phyloP scores from a whole-genome alignment of 2,113 vertebrate genomes.

The Dicentrarchus labrax region DNA sequence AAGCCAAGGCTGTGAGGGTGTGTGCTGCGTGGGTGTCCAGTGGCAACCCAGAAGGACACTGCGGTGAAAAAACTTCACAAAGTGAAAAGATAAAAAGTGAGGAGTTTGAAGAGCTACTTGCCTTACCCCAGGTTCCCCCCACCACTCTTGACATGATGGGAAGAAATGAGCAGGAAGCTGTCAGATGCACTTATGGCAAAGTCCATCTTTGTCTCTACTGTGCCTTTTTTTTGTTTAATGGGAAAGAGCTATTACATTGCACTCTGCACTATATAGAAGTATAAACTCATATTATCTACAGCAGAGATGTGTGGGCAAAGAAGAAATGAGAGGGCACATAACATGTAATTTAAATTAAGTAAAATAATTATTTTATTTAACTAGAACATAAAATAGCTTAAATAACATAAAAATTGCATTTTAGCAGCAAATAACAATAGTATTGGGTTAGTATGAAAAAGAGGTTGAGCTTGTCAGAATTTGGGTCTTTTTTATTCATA shows the following conservation, averaged over 20 bases:
- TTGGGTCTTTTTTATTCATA: not conserved
- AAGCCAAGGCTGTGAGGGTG: conserved; percentile 1
- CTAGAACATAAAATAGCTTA: too few species aligned
- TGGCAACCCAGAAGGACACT: not conserved
- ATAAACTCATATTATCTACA: not conserved
- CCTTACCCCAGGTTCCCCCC: not conserved
- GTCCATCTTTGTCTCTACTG: not conserved
- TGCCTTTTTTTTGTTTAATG: not conserved
- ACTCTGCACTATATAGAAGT: not conserved
- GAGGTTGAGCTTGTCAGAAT: not conserved
- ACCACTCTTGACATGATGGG: not conserved
- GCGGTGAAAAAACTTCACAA: conserved; percentile 12
- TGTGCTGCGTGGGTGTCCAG: conserved; percentile 18
- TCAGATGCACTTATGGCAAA: not conserved
- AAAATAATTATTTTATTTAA: too few species aligned
- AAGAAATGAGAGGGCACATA: not conserved
- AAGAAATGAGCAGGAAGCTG: conserved; percentile 15
- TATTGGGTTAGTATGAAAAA: not conserved
- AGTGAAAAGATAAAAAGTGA: conserved; percentile 25
- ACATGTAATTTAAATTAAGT: not conserved
- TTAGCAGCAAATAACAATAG: not conserved
- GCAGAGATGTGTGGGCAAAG: too few species aligned
- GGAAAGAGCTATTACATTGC: not conserved
- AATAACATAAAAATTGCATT: too few species aligned
- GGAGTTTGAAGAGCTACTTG: not conserved